Percentiles rank a stretch among this genome's conserved stretches.
Evolutionary conservation across 2,797 vertebrate genomes (phyloP).

Genomic region (Philypnodon macrostomus): DNA sequence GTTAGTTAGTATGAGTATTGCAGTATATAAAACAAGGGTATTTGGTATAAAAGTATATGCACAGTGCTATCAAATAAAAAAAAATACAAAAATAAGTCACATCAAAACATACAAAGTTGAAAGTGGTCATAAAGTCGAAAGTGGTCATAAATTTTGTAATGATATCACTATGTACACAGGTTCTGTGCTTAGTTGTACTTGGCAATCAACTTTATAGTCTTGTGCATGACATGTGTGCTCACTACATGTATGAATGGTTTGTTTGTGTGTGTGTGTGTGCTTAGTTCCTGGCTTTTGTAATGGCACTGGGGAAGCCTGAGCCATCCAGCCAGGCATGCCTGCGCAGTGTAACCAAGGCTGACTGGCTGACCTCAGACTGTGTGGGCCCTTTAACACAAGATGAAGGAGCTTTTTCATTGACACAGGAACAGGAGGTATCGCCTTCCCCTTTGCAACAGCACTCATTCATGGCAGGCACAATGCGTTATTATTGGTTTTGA

Average conservation of each 20-base stretch:
- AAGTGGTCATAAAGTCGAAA: constrained; percentile 27
- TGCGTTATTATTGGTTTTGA: constrained; percentile 96
- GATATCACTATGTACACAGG: constrained; percentile 43
- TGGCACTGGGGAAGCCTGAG: constrained; percentile 66
- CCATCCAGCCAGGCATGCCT: constrained; percentile 74
- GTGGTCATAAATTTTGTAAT: constrained; percentile 42
- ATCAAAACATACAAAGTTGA: constrained; percentile 22
- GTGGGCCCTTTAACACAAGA: constrained; percentile 83
- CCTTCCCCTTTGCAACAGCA: constrained; percentile 86
- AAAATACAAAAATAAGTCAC: constrained; percentile 25
- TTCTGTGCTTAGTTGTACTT: constrained; percentile 52
- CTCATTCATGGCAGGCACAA: constrained; percentile 89
- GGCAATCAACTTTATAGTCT: constrained; percentile 53
- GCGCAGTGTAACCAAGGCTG: constrained; percentile 84
- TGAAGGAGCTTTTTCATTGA: constrained; percentile 94
- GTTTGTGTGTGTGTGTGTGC: constrained; percentile 48
- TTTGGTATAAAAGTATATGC: no score
- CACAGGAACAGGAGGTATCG: constrained; percentile 87
- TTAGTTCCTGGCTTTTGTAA: constrained; percentile 76
- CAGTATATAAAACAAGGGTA: no score
- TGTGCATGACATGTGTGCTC: constrained; percentile 60
- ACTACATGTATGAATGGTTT: constrained; percentile 18
- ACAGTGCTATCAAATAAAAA: constrained; percentile 3
- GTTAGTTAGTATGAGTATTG: no score
- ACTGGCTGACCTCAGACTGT: constrained; percentile 84